A percentile compares a stretch with the other conserved stretches of the same genome.
Conservation (phyloP, 1,140 invertebrate genomes). For the Gonatopus flavifemur region DNA sequence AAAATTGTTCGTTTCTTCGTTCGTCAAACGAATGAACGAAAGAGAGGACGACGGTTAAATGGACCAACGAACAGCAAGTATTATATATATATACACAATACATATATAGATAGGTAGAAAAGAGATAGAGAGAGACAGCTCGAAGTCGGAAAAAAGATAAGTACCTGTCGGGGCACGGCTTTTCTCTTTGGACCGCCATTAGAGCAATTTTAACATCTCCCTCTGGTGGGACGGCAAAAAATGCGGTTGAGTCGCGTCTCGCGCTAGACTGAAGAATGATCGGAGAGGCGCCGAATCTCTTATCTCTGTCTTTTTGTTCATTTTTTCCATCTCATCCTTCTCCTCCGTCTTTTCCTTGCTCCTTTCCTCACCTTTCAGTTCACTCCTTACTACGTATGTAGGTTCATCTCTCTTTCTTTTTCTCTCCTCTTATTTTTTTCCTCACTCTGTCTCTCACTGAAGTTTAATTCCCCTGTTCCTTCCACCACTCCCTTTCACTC, state of each 20-base stretch:
- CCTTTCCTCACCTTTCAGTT: slow-evolving; percentile 5
- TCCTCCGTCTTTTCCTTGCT: slow-evolving; percentile 4
- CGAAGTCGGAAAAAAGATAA: slow-evolving; percentile 36
- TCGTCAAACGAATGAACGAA: too few relatives aligned
- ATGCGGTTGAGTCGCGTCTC: slow-evolving; percentile 47
- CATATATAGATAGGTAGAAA: too few relatives aligned
- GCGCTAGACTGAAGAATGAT: slow-evolving; percentile 57
- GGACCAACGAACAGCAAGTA: too few relatives aligned
- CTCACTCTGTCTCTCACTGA: background rate
- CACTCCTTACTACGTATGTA: background rate
- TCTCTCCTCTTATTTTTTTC: slow-evolving; percentile 6
- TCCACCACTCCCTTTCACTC: slow-evolving; percentile 5
- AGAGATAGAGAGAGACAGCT: slow-evolving; percentile 11
- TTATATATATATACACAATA: too few relatives aligned
- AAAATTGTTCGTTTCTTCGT: too few relatives aligned
- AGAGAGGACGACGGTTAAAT: too few relatives aligned
- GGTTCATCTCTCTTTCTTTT: slow-evolving; percentile 17
- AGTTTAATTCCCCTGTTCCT: slow-evolving; percentile 1
- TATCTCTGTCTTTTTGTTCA: too few relatives aligned
- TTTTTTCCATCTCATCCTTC: slow-evolving; percentile 14
- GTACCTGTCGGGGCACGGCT: slow-evolving; percentile 37
- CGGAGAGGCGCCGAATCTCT: slow-evolving; percentile 47
- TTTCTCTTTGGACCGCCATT: slow-evolving; percentile 45
- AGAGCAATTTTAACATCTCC: slow-evolving; percentile 53
- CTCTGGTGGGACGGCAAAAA: slow-evolving; percentile 44